phyloP scores from a whole-genome alignment of 2,797 vertebrate species.

The Setipinna tenuifilis region DNA sequence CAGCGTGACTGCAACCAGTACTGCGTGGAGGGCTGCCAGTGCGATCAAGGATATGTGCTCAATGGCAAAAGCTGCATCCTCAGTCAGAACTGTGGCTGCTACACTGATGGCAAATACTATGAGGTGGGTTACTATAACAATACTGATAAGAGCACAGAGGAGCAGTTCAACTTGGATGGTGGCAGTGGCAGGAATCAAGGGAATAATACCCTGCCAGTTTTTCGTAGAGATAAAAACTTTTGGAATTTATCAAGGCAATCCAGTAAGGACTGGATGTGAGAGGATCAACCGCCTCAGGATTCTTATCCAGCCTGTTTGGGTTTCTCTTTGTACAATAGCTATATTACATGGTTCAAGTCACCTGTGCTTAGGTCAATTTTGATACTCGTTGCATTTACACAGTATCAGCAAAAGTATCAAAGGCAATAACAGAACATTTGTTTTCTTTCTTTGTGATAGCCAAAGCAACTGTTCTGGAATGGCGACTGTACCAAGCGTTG shows the following conservation, averaged over 20 bases:
- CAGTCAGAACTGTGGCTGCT: conserved; percentile 94
- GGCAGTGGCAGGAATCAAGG: not conserved
- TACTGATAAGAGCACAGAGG: not conserved
- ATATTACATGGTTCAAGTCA: not conserved
- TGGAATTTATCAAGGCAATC: not conserved
- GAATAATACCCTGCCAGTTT: not conserved
- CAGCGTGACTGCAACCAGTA: conserved; percentile 94
- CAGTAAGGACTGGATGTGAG: not conserved
- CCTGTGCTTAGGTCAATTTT: not conserved
- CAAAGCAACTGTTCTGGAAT: conserved; percentile 98
- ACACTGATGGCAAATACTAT: conserved; percentile 92
- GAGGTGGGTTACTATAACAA: conserved; percentile 76
- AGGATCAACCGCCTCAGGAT: not conserved
- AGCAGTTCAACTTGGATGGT: not conserved
- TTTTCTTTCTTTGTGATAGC: conserved; percentile 68
- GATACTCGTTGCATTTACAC: not conserved
- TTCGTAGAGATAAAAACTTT: not conserved
- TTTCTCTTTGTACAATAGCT: not conserved
- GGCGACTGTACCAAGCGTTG: conserved; percentile 93
- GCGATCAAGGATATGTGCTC: conserved; percentile 92
- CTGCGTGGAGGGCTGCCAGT: conserved; percentile 96
- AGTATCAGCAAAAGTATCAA: not conserved
- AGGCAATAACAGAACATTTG: not conserved
- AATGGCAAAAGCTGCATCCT: conserved; percentile 94
- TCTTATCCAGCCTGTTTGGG: not conserved